Evolutionary conservation across 2,113 vertebrate species (phyloP), one percentile per base, ranked within the genome.

Genomic region (Lepidothrix coronata): DNA sequence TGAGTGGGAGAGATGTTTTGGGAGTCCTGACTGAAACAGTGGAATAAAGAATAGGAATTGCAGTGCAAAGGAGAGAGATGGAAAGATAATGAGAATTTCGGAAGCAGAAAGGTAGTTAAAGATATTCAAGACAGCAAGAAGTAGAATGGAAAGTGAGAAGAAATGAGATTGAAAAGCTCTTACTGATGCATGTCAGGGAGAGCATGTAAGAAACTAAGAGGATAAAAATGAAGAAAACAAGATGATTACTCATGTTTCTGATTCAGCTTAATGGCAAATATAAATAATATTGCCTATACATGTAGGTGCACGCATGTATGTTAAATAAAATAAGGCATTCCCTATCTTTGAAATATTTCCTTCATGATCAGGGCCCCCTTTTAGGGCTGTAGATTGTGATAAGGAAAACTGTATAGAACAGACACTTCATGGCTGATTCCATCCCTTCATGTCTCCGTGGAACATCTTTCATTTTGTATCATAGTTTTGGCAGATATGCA

Each of bases 161-260:
- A 95, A 95, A 89, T 65, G 39, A 94, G 39, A 72, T 55, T 88
- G 49, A 90, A 79, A 79, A 88, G n/a, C 41, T 88, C 23, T 51
- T 46, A 55, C n/a, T 89, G 52, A 77, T 63, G 74, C 35, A 46
- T 76, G 25, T 24, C 63, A 66, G 74, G 41, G 33, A 93, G 14
- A 75, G 6, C 27, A 9, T 7, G 2, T 58, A 67, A 93, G 62
- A 94, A 85, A 72, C 28, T 67, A 59, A 83, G 63, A 72, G 33
- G 58, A 72, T 44, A 73, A 62, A 82, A 91, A 88, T 54, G 31
- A 82, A 18, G 62, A 73, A 94, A 94, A 44, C 30, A 65, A 77
- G 49, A 21, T 51, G 18, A 59, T 74, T 62, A 49, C 31, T 43
- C 14, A 6, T 80, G 62, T 67, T 90, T 85, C 41, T 77, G n/a